Evolutionary conservation across 1,140 invertebrate species (phyloP), one percentile per base, ranked within the genome.

Genomic region (Zaprionus vittiger): DNA sequence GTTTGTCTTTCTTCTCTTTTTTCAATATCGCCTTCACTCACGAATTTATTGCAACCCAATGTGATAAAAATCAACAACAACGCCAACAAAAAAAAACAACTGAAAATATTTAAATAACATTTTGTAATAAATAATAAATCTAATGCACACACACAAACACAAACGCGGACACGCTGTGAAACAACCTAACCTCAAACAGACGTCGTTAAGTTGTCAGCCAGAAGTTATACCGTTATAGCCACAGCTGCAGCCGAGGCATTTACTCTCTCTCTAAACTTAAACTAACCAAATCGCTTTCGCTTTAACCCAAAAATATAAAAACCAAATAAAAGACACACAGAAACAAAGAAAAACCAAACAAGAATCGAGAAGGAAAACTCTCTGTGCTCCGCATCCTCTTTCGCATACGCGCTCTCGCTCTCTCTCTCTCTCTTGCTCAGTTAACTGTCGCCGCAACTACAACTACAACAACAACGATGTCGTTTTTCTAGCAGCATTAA

Each of bases 171-270:
- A 54, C 37, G n/a, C 41, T 47, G 41, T 47, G n/a, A 7, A 52
- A 64, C 14, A 52, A 64, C 17, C 24, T 56, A 74, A 62, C 17
- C 56, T 69, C 17, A 73, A 73, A 65, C 85, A 90, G 85, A 75
- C 85, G 85, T 90, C 85, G 85, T 77, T 90, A 90, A 90, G 55
- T 81, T 79, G 70, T 78, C 64, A 86, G 83, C 76, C 73, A 79
- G 64, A 66, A 47, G 47, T 52, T 52, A 52, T 52, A 52, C 20
- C 47, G 47, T 52, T 52, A 52, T 52, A 52, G 47, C 47, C 47
- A 52, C 61, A 86, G 73, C 57, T 41, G 66, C 64, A 61, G 59
- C 59, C 69, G 57, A 81, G 83, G 77, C 73, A 87, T 87, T 79
- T 80, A 86, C 70, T 73, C 71, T 72, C 44, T 67, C 44, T 67